These are phyloP conservation scores for Elaphurus davidianus DNA, from an alignment of 2,113 vertebrate genomes.

Conservation along the genomic window DNA sequence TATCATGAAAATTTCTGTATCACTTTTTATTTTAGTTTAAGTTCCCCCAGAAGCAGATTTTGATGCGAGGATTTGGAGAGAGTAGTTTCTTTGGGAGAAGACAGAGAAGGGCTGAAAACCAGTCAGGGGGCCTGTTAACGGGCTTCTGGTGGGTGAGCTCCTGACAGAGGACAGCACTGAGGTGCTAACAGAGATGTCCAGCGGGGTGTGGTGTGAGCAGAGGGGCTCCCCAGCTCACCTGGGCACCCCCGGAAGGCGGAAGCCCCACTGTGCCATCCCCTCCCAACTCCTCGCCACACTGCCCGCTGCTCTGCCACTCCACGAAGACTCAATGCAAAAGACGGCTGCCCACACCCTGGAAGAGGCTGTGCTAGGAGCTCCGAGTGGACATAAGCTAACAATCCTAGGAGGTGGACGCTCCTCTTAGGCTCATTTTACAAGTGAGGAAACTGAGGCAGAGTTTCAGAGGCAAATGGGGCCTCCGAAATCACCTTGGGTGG, in stretches of 20 bases:
- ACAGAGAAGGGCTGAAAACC: not conserved
- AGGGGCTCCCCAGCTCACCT: accelerated
- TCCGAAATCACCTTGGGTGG: not conserved
- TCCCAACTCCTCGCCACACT: not conserved
- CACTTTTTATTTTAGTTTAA: not conserved
- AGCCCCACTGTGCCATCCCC: not conserved
- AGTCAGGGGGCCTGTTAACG: not conserved
- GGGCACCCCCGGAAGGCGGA: not conserved
- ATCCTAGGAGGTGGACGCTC: not conserved
- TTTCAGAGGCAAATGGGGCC: not conserved
- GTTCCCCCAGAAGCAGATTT: not conserved
- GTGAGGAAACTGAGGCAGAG: not conserved
- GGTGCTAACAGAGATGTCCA: accelerated
- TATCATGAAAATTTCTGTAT: not conserved
- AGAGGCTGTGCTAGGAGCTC: not conserved
- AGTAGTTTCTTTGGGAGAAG: not conserved
- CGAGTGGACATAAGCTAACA: not conserved
- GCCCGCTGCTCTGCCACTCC: not conserved
- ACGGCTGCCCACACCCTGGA: not conserved
- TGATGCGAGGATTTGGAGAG: not conserved
- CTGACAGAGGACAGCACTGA: not conserved
- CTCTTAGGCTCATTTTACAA: not conserved
- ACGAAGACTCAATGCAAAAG: not conserved
- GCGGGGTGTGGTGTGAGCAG: not conserved
- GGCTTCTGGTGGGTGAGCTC: not conserved